Conservation (phyloP, 2,797 vertebrate genomes). For the Gallirallus australis region DNA sequence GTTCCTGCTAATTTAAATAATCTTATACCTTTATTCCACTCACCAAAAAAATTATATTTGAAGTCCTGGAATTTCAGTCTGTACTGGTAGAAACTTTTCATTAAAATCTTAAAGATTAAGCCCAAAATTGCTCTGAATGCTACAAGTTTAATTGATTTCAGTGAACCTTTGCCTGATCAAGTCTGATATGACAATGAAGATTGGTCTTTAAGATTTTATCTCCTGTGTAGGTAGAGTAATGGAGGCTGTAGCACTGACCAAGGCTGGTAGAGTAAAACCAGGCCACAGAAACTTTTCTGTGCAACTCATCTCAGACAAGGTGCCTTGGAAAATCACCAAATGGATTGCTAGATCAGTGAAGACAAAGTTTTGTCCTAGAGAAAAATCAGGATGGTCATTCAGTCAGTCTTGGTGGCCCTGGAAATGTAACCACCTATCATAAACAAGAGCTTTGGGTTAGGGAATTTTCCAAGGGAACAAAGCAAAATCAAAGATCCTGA, state of each 20-base stretch:
- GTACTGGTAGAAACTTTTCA: neutral
- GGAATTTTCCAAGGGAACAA: neutral
- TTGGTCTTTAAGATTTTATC: neutral
- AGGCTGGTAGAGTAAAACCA: neutral
- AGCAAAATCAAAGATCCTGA: neutral
- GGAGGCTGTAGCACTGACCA: neutral
- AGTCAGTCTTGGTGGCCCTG: neutral
- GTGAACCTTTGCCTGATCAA: neutral
- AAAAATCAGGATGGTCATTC: neutral
- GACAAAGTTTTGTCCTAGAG: neutral
- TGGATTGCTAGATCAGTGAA: neutral
- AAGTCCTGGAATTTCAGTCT: neutral
- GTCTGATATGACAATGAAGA: neutral
- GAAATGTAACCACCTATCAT: neutral
- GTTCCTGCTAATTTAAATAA: neutral
- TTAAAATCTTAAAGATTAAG: neutral
- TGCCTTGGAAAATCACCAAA: accelerated
- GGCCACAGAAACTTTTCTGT: neutral
- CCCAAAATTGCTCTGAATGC: neutral
- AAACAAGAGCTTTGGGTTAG: neutral
- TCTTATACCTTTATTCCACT: neutral
- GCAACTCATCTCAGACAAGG: neutral
- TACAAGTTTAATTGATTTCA: neutral
- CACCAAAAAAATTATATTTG: neutral
- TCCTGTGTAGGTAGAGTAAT: neutral